Percentiles rank a stretch among this genome's conserved stretches.
phyloP scores from a whole-genome alignment of 1,140 invertebrate species.

The Limonius californicus region DNA sequence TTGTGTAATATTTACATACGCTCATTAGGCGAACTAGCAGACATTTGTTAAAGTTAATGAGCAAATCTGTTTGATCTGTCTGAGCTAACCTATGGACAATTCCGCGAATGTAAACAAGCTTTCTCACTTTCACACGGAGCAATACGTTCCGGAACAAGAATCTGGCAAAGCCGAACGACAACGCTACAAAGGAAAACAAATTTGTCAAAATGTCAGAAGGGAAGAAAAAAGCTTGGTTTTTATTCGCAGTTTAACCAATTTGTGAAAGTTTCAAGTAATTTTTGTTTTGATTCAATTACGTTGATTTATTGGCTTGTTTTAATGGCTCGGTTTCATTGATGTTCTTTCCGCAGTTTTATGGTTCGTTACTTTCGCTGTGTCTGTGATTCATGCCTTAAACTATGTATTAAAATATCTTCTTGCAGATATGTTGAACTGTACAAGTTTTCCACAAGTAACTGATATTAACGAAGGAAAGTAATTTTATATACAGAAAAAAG shows the following conservation, averaged over 20 bases:
- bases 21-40: background rate
- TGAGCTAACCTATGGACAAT: background rate
- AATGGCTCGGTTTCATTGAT: conserved; percentile 19
- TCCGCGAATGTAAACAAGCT: background rate
- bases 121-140: background rate
- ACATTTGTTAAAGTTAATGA: background rate
- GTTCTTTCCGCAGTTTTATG: conserved; percentile 11
- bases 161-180: background rate
- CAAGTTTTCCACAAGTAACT: too few species aligned
- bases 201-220: conserved; percentile 22
- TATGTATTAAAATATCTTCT: background rate
- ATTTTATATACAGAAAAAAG: too few species aligned
- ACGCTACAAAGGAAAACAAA: conserved; percentile 16
- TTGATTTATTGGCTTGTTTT: conserved; percentile 25
- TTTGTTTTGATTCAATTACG: conserved; percentile 27
- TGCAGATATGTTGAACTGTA: background rate
- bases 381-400: conserved; percentile 3
- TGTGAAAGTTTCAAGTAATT: conserved; percentile 15
- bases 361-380: background rate
- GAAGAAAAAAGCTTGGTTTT: conserved; percentile 6
- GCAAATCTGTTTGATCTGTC: background rate
- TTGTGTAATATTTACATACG: background rate
- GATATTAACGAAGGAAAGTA: too few species aligned
- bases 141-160: background rate
- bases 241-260: conserved; percentile 13